These are phyloP conservation scores for Lethrus apterus DNA, from an alignment of 1,140 invertebrate genomes.

Conservation along the genomic window DNA sequence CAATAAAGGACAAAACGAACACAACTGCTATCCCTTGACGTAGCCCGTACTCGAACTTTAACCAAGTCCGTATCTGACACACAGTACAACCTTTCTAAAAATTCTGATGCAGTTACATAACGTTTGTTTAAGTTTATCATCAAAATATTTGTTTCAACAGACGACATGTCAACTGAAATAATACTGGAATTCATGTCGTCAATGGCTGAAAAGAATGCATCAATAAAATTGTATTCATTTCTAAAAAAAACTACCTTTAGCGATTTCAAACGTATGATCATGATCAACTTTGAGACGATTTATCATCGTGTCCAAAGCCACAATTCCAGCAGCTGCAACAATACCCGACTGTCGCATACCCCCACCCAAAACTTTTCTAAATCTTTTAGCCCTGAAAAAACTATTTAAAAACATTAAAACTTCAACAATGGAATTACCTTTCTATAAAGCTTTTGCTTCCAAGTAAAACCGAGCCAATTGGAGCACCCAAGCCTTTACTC, in stretches of 20 bases:
- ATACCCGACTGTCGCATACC: slow-evolving; percentile 87
- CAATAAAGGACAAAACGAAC: slow-evolving; percentile 61
- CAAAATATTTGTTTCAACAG: slow-evolving; percentile 73
- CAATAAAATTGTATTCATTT: slow-evolving; percentile 1
- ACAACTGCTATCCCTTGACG: slow-evolving; percentile 45
- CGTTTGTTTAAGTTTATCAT: slow-evolving; percentile 52
- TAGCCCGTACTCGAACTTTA: slow-evolving; percentile 46
- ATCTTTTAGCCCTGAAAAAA: slow-evolving; percentile 57
- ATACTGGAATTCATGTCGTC: slow-evolving; percentile 46
- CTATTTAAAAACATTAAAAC: slow-evolving; percentile 4
- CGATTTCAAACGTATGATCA: slow-evolving; percentile 57
- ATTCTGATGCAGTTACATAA: slow-evolving; percentile 46
- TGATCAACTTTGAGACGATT: slow-evolving; percentile 70
- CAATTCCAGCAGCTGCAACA: slow-evolving; percentile 78
- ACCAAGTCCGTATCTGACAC: slow-evolving; percentile 51
- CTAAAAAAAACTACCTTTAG: slow-evolving; percentile 49
- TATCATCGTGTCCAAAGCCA: slow-evolving; percentile 69
- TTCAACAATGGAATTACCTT: slow-evolving; percentile 49
- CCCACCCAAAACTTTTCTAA: slow-evolving; percentile 82
- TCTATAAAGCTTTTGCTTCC: slow-evolving; percentile 72
- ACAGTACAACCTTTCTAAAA: slow-evolving; percentile 49
- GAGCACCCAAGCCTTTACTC: slow-evolving; percentile 84
- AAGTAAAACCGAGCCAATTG: slow-evolving; percentile 77
- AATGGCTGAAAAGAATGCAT: slow-evolving; percentile 54
- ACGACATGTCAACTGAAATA: slow-evolving; percentile 53